Conservation (phyloP, 2,888 invertebrate genomes). For the Metallyticus violacea region DNA sequence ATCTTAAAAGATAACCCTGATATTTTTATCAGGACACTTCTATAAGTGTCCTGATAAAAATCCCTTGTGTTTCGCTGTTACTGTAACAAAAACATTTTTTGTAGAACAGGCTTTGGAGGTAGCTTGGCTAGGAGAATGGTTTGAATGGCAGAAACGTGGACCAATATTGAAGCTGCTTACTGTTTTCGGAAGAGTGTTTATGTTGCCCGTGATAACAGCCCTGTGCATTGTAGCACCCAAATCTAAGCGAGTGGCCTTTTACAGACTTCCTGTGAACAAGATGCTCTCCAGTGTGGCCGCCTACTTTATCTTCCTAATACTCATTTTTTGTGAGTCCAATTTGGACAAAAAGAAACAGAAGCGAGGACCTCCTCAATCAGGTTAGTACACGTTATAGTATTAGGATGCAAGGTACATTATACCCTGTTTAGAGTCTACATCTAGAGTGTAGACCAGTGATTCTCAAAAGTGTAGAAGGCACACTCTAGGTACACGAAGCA, state of each 20-base stretch:
- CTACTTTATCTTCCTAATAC: conserved; percentile 62
- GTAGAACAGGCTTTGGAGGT: conserved; percentile 57
- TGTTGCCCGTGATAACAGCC: conserved; percentile 49
- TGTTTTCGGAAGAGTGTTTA: conserved; percentile 45
- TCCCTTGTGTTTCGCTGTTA: no score
- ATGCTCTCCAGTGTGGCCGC: conserved; percentile 66
- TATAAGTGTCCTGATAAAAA: no score
- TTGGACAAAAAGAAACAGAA: conserved; percentile 56
- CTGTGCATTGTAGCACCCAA: conserved; percentile 49
- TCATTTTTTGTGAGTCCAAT: conserved; percentile 61
- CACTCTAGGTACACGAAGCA: no score
- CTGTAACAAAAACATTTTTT: neutral
- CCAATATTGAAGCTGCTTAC: conserved; percentile 45
- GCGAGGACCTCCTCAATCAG: conserved; percentile 59
- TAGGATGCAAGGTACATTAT: no score
- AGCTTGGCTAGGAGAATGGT: conserved; percentile 64
- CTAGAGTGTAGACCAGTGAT: no score
- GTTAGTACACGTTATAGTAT: conserved; percentile 40
- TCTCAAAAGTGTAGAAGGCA: no score
- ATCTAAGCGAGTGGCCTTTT: conserved; percentile 52
- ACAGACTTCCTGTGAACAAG: conserved; percentile 66
- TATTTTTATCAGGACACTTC: no score
- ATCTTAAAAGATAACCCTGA: no score
- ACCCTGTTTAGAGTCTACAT: no score
- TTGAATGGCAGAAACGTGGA: conserved; percentile 55